Evolutionary conservation across 1,140 invertebrate species (phyloP).

Genomic region (Pomacea maculata): DNA sequence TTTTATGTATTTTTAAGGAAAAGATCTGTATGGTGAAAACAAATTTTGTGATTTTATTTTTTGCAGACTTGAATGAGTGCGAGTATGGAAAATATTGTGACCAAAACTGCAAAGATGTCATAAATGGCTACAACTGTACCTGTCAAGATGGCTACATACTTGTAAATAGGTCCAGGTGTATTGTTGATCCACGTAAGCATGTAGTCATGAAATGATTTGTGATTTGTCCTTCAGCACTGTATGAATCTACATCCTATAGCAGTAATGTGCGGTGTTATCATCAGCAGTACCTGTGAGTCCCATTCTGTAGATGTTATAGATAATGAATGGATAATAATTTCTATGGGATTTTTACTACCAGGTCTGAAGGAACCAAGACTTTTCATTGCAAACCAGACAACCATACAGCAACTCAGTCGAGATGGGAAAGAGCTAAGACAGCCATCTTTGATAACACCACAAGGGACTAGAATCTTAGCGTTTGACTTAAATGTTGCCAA

Average conservation of each 20-base stretch:
- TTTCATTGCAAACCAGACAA: neutral
- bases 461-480: conserved; percentile 24
- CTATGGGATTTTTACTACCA: neutral
- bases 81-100: conserved; percentile 15
- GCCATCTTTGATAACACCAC: neutral
- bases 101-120: neutral
- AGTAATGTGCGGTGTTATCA: too few relatives aligned
- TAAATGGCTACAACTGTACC: conserved; percentile 10
- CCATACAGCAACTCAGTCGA: neutral
- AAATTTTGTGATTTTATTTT: conserved; percentile 5
- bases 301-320: too few relatives aligned
- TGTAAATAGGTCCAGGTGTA: conserved; percentile 1
- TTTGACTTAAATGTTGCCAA: conserved; percentile 69
- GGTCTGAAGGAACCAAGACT: neutral
- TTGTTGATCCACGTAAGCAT: conserved; percentile 7
- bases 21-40: neutral
- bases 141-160: conserved; percentile 8
- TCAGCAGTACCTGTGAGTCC: too few relatives aligned
- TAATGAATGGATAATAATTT: too few relatives aligned
- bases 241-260: too few relatives aligned
- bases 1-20: too few relatives aligned
- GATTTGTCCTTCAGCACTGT: too few relatives aligned
- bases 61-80: conserved; percentile 20
- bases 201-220: too few relatives aligned
- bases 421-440: neutral